Base-by-base conservation (phyloP, 2,888 invertebrate genomes). In the Luffia ferchaultella region DNA sequence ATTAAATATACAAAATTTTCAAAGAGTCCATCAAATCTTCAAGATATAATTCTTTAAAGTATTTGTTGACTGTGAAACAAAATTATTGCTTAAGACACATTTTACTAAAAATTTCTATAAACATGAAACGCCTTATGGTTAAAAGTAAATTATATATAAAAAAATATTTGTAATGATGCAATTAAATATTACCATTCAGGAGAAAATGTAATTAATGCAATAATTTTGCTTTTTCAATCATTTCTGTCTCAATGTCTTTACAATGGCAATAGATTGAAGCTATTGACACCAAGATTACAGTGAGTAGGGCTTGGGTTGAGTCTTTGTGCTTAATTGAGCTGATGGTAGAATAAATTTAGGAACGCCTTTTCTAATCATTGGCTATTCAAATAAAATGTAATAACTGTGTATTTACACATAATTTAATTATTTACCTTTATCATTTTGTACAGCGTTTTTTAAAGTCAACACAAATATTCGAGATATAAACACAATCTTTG, bases 301-400 rank as follows among this genome's bases (percentile, higher is more conserved):
- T 56, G 58, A 56, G 56, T 17, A 54, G 56, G 53, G 46, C 50
- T 53, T 48, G 50, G 51, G 54, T 51, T 43, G 58, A 58, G 58
- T 58, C 58, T 55, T 50, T 46, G 20, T 30, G 48, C 49, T 43
- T 17, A 48, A 49, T 30, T 20, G 20, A 30, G 12, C 63, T 55
- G 49, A 55, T 54, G 58, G 61, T 55, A 61, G 65, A 67, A 64
- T 65, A 52, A 20, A 62, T 62, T 69, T 71, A 71, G 67, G 73
- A 55, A 70, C 64, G 74, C 74, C 74, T 69, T 64, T 73, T 75
- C 64, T 73, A 74, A 76, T 76, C 76, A 75, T 73, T 54, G 70
- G 70, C 61, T 68, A 68, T 63, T 58, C 43, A 45, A 42, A 7
- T 20, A 43, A 19, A 20, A 2, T 19, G 30, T 30, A 30, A 30